Evolutionary conservation across 2,113 vertebrate genomes (phyloP), one percentile per base, ranked within the genome.

Genomic region (Arenaria interpres): DNA sequence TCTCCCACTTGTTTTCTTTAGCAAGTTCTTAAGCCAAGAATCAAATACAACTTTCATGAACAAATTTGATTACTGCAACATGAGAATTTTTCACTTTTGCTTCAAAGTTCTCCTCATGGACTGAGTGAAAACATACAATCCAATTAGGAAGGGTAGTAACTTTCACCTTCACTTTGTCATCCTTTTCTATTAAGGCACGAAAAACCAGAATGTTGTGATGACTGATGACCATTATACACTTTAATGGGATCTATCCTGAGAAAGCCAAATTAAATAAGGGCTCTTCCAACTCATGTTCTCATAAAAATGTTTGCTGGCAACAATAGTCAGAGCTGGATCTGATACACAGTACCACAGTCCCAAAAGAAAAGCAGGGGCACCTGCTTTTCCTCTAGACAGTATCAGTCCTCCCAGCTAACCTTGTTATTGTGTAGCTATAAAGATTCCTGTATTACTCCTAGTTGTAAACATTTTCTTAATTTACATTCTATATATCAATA

Each of bases 281-380:
- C 11, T 79, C 23, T 85, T 90, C 81, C 84, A 90, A 79, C 9
- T 66, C 41, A 76, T 62, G 41, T 88, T 59, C 62, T 85, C 90
- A 95, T 73, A 76, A 88, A 93, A 90, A 94, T 79, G 18, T 48
- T 80, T 82, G 21, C 19, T 92, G 89, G 63, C 41, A 90, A 43
- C 21, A 88, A 50, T 0, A 71, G 11, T 69, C 51, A 62, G 46
- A 89, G n/a, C 32, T 88, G 62, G 35, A 80, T 74, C 14, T 74
- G 21, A 71, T n/a, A 83, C 23, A 71, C 51, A 77, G 48, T 43
- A 88, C 13, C 54, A 59, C 6, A 89, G 32, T 67, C 20, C 10
- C 30, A 53, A 78, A 35, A 63, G 14, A 35, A 54, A 82, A 84
- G 74, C 75, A 56, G 41, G 28, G 62, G 50, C 20, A 87, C 50